Evolutionary conservation across 2,113 vertebrate species (phyloP).

Genomic region (human (Homo sapiens)): GRCh38 chr1:226119501-226120000

Average conservation of each 20-base stretch:
- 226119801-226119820: neutral
- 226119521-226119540: neutral
- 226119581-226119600: neutral
- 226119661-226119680: no score
- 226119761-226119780: neutral
- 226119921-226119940: no score
- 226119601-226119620: rapidly evolving
- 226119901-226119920: neutral
- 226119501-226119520: neutral
- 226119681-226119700: neutral
- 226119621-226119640: no score
- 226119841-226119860: neutral
- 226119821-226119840: neutral
- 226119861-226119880: neutral
- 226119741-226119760: neutral
- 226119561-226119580: neutral
- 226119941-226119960: no score
- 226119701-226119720: neutral
- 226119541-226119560: neutral
- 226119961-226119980: no score
- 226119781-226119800: neutral
- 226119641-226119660: neutral
- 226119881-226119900: neutral
- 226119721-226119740: neutral
- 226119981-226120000: no score